phyloP scores from a whole-genome alignment of 2,113 vertebrate genomes.

The Rhea pennata region DNA sequence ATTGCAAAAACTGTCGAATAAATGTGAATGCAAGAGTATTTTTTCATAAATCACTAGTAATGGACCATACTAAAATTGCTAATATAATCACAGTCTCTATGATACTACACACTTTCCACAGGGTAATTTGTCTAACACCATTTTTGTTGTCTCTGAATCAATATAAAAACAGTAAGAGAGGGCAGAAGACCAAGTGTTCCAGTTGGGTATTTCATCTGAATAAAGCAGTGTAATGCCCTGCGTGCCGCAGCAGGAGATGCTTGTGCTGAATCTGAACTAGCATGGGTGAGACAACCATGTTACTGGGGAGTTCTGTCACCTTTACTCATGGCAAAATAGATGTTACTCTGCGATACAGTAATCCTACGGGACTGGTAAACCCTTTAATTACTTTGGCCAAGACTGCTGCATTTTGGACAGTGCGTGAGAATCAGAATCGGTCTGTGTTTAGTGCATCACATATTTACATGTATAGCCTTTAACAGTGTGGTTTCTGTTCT shows the following conservation, averaged over 20 bases:
- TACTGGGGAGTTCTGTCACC: neutral
- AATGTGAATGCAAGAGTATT: neutral
- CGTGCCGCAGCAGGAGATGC: neutral
- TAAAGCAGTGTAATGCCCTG: neutral
- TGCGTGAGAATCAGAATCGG: neutral
- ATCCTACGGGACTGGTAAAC: neutral
- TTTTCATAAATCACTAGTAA: neutral
- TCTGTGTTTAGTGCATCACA: neutral
- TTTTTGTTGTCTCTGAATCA: neutral
- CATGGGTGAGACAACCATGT: rapidly evolving
- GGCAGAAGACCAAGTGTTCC: neutral
- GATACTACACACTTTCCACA: neutral
- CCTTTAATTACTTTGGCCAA: neutral
- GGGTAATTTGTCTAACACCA: neutral
- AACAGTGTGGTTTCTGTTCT: neutral
- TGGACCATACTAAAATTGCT: neutral
- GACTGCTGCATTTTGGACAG: neutral
- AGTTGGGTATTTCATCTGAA: neutral
- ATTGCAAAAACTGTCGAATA: neutral
- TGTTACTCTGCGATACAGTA: neutral
- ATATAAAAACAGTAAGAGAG: neutral
- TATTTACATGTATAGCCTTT: neutral
- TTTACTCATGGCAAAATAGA: neutral
- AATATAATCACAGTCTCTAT: neutral
- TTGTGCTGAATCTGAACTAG: neutral